A percentile compares a stretch with the other conserved stretches of the same genome.
These are phyloP conservation scores for Florisuga fusca DNA, from an alignment of 2,797 vertebrate species.

Conservation along the genomic window DNA sequence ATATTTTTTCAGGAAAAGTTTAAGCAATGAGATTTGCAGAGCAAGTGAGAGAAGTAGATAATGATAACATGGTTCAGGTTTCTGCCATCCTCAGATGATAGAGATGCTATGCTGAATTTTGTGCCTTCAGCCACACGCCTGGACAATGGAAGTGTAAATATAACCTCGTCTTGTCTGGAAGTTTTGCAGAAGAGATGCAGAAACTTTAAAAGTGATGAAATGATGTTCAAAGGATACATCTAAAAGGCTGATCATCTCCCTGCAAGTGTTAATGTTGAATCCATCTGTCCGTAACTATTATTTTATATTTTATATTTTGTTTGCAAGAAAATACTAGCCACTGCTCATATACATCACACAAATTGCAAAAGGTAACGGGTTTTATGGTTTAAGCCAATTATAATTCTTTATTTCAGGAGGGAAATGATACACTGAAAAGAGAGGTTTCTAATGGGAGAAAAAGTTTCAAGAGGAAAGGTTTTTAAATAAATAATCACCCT, in stretches of 20 bases:
- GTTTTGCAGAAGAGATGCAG: background rate
- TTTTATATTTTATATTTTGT: no score
- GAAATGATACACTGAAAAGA: no score
- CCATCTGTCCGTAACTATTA: slow-evolving; percentile 42
- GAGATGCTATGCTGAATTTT: background rate
- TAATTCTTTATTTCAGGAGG: no score
- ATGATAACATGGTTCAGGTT: background rate
- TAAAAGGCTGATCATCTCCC: slow-evolving; percentile 89
- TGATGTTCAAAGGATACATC: slow-evolving; percentile 87
- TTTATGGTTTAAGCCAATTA: no score
- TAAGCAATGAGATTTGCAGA: background rate
- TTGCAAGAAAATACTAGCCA: no score
- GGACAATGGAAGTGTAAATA: background rate
- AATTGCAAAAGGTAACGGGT: no score
- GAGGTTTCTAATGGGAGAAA: no score
- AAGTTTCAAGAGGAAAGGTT: no score
- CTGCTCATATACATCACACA: no score
- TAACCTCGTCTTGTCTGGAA: background rate
- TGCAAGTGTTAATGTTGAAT: slow-evolving; percentile 87
- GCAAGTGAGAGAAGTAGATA: background rate
- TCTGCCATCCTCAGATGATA: background rate
- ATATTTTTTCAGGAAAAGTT: background rate
- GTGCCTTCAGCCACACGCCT: background rate
- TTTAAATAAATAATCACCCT: no score
- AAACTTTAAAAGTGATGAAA: background rate